Base-by-base conservation (phyloP, 2,888 invertebrate genomes). In the Tribolium freemani region DNA sequence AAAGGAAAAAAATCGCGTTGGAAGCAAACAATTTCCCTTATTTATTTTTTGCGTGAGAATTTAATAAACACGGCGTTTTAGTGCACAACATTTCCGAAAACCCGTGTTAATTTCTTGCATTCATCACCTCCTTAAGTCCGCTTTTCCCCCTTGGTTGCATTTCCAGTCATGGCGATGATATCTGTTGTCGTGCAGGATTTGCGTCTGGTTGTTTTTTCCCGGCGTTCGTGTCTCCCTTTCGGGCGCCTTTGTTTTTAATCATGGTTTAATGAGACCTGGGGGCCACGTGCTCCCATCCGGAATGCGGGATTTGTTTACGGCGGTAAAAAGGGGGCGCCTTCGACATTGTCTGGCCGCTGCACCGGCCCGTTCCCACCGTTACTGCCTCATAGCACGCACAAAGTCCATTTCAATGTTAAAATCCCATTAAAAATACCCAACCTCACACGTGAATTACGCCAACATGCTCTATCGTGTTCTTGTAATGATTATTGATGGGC, bases 401-500 rank as follows among this genome's bases (percentile, higher is more conserved):
- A 81, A 80, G 76, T 80, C 80, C 81, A 80, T 82, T 82, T 81
- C 75, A 79, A 78, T 80, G 79, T 79, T 77, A 77, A 78, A 79
- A 75, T 76, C 78, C 71, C 77, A 79, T 81, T 82, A 79, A 80
- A 81, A 80, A 79, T 78, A 77, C 72, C 75, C 74, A 77, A 76
- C 76, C 74, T 76, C 72, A 77, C 76, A 79, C 77, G 78, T 77
- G 78, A 80, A 80, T 81, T 80, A 80, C 78, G 74, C 78, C 77
- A 77, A 82, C 81, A 81, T 76, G 79, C 77, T 75, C 75, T 72
- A 75, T 74, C 75, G 75, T 77, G 78, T 78, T 77, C 74, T 76
- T 76, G 77, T 79, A 81, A 82, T 82, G 80, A 80, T 79, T 80
- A 82, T 80, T 79, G 80, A 82, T 80, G 80, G 78, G 73, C 72